Evolutionary conservation across 64 coral and sea anemone species (phyloP).

Genomic region (Stichodactyla helianthus): DNA sequence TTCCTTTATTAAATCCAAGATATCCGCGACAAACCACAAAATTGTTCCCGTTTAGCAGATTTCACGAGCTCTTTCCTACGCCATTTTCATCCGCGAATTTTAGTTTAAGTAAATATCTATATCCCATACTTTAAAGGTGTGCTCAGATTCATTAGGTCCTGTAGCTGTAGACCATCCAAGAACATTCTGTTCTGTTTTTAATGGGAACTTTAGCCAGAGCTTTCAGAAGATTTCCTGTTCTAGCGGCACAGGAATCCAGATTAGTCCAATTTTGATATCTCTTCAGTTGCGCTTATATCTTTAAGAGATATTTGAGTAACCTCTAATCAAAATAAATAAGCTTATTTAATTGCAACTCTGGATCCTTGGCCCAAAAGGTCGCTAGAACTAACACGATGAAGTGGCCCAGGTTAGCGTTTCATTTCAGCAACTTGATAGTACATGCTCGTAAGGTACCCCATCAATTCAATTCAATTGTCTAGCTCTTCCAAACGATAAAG

Average conservation of each 20-base stretch:
- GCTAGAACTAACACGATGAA: neutral
- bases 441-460: neutral
- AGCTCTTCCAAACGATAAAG: neutral
- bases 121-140: too few relatives aligned
- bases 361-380: neutral
- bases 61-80: too few relatives aligned
- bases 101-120: too few relatives aligned
- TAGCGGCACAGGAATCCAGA: neutral
- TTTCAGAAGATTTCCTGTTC: neutral
- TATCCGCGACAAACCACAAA: too few relatives aligned
- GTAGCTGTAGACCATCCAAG: too few relatives aligned
- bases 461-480: neutral
- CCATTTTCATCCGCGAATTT: too few relatives aligned
- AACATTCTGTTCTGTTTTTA: too few relatives aligned
- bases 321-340: neutral
- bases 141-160: too few relatives aligned
- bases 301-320: neutral
- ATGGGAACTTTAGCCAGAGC: too few relatives aligned
- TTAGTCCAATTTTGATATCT: neutral
- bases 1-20: too few relatives aligned
- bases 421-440: conserved; percentile 7
- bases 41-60: too few relatives aligned
- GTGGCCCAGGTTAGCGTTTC: neutral
- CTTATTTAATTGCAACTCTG: conserved; percentile 1
- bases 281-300: neutral